phyloP scores from a whole-genome alignment of 1,140 invertebrate species.

The Bursaphelenchus mucronatus region DNA sequence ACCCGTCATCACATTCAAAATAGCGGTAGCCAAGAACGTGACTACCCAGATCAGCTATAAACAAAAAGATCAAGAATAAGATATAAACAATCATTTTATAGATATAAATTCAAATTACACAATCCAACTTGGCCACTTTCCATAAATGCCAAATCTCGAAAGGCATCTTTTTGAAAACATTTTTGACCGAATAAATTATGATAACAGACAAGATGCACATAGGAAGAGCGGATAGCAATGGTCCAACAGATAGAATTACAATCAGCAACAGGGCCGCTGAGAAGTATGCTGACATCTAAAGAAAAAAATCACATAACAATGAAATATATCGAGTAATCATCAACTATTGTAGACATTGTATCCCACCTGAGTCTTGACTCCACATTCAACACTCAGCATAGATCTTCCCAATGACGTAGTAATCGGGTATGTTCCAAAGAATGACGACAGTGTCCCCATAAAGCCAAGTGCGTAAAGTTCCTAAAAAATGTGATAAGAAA shows the following conservation, averaged over 20 bases:
- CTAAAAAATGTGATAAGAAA: slow-evolving; percentile 49
- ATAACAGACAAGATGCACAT: slow-evolving; percentile 54
- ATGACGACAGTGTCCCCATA: slow-evolving; percentile 63
- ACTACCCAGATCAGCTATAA: slow-evolving; percentile 51
- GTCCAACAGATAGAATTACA: slow-evolving; percentile 63
- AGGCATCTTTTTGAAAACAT: slow-evolving; percentile 42
- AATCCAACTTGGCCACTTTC: slow-evolving; percentile 49
- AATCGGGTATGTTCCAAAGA: slow-evolving; percentile 65
- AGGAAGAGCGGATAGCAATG: slow-evolving; percentile 64
- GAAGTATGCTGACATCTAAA: slow-evolving; percentile 48
- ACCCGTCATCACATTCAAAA: slow-evolving; percentile 51
- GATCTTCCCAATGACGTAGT: slow-evolving; percentile 58
- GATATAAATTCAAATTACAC: slow-evolving; percentile 27
- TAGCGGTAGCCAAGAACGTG: slow-evolving; percentile 44
- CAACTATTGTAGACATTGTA: not conserved
- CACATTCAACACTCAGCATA: slow-evolving; percentile 63
- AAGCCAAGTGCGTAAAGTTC: slow-evolving; percentile 66
- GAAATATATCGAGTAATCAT: not conserved
- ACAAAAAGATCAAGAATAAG: not conserved
- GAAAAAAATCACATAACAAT: slow-evolving; percentile 8
- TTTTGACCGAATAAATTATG: slow-evolving; percentile 45
- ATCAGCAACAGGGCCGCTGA: slow-evolving; percentile 60
- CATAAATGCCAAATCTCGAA: slow-evolving; percentile 46
- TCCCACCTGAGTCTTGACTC: slow-evolving; percentile 62
- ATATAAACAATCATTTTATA: not conserved